Conservation (phyloP, 2,113 vertebrate genomes). For the Hippoglossus stenolepis region DNA sequence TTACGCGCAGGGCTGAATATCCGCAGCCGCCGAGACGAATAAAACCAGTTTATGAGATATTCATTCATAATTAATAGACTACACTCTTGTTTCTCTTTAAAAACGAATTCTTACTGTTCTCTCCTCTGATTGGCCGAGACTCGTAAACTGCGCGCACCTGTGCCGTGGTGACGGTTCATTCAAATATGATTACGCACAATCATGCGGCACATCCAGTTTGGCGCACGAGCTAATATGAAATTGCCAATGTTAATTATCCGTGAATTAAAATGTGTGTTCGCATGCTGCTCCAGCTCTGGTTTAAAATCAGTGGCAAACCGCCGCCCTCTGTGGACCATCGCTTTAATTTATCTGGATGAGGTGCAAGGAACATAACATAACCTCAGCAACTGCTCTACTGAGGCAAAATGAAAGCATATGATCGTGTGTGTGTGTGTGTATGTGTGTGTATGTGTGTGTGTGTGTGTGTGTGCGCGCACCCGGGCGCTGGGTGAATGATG, state of each 20-base stretch:
- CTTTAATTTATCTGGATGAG: conserved; percentile 44
- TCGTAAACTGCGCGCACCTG: conserved; percentile 34
- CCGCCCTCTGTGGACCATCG: conserved; percentile 25
- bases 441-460: neutral
- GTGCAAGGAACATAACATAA: conserved; percentile 14
- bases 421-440: neutral
- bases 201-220: neutral
- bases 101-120: neutral
- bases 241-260: neutral
- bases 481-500: conserved; percentile 39
- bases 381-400: conserved; percentile 19
- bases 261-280: conserved; percentile 7
- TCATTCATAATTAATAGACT: neutral
- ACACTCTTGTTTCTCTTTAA: neutral
- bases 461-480: neutral
- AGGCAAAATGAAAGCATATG: conserved; percentile 63
- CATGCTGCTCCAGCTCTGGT: conserved; percentile 7
- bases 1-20: neutral
- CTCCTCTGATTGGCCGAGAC: conserved; percentile 38
- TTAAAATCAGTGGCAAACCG: conserved; percentile 36
- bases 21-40: neutral
- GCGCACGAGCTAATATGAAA: conserved; percentile 6
- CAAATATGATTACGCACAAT: neutral
- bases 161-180: neutral
- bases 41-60: neutral